A percentile compares a stretch with the other conserved stretches of the same genome.
Conservation (phyloP, 1,140 invertebrate species). For the Drosophila mayri region DNA sequence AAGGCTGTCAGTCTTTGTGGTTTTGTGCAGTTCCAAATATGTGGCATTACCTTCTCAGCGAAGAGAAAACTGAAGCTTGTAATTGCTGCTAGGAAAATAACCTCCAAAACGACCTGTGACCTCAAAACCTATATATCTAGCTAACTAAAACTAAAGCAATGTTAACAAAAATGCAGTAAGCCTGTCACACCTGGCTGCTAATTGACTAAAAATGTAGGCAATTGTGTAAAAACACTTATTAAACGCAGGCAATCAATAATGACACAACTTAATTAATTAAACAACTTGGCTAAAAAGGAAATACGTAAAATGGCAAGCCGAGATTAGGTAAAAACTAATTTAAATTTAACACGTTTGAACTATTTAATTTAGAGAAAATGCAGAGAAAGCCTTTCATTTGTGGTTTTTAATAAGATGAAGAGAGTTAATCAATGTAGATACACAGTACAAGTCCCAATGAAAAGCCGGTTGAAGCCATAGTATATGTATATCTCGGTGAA, state of each 20-base stretch:
- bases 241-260: conserved; percentile 12
- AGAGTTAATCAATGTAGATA: conserved; percentile 5
- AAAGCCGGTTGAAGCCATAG: conserved; percentile 10
- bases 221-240: neutral
- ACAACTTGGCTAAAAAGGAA: neutral
- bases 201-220: conserved; percentile 1
- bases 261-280: conserved; percentile 14
- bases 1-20: conserved; percentile 14
- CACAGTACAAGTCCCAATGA: conserved; percentile 4
- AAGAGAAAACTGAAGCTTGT: conserved; percentile 19
- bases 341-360: conserved; percentile 1
- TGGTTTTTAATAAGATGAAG: conserved; percentile 13
- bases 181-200: conserved; percentile 7
- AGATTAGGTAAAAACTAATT: conserved; percentile 4
- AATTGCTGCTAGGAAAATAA: conserved; percentile 8
- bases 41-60: conserved; percentile 16
- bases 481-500: conserved; percentile 5
- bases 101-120: conserved; percentile 8
- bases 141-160: neutral
- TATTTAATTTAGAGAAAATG: conserved; percentile 1
- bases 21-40: conserved; percentile 19
- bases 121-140: conserved; percentile 2
- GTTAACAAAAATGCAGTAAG: neutral
- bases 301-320: neutral
- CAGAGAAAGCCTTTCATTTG: conserved; percentile 8